Conservation (phyloP, 2,888 invertebrate species). For the Eubasilissa splendida region DNA sequence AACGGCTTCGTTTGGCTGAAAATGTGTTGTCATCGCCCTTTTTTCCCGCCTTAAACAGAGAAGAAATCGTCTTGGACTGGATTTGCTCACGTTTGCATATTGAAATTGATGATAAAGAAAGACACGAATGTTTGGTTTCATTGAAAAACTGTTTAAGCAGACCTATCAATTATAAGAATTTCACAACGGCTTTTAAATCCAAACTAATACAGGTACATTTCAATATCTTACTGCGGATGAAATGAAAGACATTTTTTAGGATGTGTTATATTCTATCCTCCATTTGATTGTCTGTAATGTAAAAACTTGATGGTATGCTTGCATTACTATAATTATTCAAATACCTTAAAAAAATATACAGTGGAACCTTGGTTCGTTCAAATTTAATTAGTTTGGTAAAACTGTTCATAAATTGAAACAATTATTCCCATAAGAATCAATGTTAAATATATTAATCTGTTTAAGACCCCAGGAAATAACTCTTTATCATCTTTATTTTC, state of each 20-base stretch:
- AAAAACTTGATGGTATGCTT: no score
- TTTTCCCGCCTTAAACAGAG: conserved; percentile 69
- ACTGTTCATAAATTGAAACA: no score
- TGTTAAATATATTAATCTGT: no score
- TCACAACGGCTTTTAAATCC: conserved; percentile 66
- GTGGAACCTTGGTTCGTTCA: no score
- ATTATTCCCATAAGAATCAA: no score
- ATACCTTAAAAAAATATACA: no score
- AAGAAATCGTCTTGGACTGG: conserved; percentile 71
- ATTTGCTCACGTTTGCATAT: conserved; percentile 63
- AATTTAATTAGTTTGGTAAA: no score
- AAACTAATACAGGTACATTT: conserved; percentile 66
- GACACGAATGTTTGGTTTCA: conserved; percentile 60
- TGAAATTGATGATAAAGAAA: conserved; percentile 2
- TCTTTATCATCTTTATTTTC: no score
- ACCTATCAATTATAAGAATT: conserved; percentile 62
- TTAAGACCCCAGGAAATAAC: no score
- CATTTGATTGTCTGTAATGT: no score
- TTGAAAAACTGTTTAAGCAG: conserved; percentile 64
- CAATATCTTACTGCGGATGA: not conserved
- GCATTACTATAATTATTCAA: no score
- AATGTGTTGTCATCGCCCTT: conserved; percentile 70
- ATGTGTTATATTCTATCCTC: no score
- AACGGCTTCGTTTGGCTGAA: conserved; percentile 72
- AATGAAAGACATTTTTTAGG: not conserved